Conservation (phyloP, 1,140 invertebrate genomes). For the Hycleus phaleratus region DNA sequence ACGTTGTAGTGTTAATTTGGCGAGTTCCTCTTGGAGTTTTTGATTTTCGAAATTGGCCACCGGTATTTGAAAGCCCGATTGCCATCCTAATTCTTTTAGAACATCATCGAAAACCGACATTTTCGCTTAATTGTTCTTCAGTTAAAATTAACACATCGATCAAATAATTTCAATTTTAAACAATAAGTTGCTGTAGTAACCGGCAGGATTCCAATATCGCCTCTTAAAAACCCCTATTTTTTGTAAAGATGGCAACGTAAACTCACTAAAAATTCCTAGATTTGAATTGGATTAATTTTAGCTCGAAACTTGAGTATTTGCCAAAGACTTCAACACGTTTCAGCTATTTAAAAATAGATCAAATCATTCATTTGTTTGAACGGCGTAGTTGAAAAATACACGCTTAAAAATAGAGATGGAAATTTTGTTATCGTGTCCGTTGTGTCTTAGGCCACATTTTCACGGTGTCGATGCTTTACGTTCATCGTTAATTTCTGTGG, state of each 20-base stretch:
- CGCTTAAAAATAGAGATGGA: conserved; percentile 47
- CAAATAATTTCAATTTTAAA: neutral
- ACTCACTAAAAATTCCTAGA: too few relatives aligned
- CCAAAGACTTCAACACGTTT: too few relatives aligned
- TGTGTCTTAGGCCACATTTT: conserved; percentile 67
- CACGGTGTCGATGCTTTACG: conserved; percentile 59
- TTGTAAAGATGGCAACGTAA: too few relatives aligned
- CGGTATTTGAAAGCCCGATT: conserved; percentile 61
- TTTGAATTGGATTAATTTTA: too few relatives aligned
- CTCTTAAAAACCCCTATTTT: too few relatives aligned
- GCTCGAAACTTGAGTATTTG: too few relatives aligned
- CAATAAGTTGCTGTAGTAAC: neutral
- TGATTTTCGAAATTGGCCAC: conserved; percentile 64
- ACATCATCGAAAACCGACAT: conserved; percentile 30
- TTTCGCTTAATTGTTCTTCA: conserved; percentile 44
- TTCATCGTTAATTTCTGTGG: conserved; percentile 62
- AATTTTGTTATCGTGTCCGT: conserved; percentile 57
- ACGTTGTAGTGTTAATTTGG: conserved; percentile 29
- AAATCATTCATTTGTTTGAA: too few relatives aligned
- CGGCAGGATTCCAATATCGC: too few relatives aligned
- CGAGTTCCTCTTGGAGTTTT: conserved; percentile 52
- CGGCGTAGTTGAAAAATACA: neutral
- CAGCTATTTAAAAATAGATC: too few relatives aligned
- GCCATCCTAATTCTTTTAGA: conserved; percentile 61
- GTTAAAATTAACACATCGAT: neutral